phyloP scores from a whole-genome alignment of 2,797 vertebrate species.

The Clarias laeviceps region DNA sequence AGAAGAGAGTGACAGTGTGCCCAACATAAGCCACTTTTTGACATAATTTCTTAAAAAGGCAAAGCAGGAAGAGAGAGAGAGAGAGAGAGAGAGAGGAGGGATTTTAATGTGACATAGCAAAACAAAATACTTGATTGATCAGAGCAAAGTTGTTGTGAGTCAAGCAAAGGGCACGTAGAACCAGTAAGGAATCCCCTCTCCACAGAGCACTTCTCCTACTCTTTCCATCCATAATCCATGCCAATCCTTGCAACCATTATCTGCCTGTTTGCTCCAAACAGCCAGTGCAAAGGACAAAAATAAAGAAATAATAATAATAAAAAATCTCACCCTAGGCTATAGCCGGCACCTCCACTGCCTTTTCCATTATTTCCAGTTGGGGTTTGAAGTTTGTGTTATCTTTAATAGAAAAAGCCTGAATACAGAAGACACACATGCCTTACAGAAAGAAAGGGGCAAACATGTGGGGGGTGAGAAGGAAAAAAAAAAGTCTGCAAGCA shows the following conservation, averaged over 20 bases:
- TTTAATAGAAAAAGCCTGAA: slow-evolving; percentile 62
- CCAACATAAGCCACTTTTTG: slow-evolving; percentile 44
- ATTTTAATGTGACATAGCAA: slow-evolving; percentile 31
- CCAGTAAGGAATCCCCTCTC: slow-evolving; percentile 46
- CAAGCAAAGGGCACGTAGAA: slow-evolving; percentile 39
- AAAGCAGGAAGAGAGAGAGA: slow-evolving; percentile 19
- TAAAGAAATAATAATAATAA: slow-evolving; percentile 57
- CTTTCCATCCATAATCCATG: slow-evolving; percentile 48
- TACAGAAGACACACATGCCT: slow-evolving; percentile 65
- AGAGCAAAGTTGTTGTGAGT: slow-evolving; percentile 46
- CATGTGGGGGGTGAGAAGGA: slow-evolving; percentile 61
- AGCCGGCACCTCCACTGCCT: slow-evolving; percentile 62
- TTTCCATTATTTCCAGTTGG: slow-evolving; percentile 63
- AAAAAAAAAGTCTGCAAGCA: slow-evolving; percentile 59
- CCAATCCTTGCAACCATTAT: slow-evolving; percentile 51
- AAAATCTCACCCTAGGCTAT: slow-evolving; percentile 55
- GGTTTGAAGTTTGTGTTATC: slow-evolving; percentile 67
- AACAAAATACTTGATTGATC: slow-evolving; percentile 43
- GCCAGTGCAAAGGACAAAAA: slow-evolving; percentile 48
- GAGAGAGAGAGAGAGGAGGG: slow-evolving; percentile 49
- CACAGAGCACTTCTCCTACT: slow-evolving; percentile 34
- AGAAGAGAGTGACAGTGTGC: slow-evolving; percentile 44
- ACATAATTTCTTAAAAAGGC: slow-evolving; percentile 29
- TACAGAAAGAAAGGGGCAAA: slow-evolving; percentile 57
- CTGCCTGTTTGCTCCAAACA: slow-evolving; percentile 52